Conservation (phyloP, 2,113 vertebrate genomes). For the Ardeotis arabs region DNA sequence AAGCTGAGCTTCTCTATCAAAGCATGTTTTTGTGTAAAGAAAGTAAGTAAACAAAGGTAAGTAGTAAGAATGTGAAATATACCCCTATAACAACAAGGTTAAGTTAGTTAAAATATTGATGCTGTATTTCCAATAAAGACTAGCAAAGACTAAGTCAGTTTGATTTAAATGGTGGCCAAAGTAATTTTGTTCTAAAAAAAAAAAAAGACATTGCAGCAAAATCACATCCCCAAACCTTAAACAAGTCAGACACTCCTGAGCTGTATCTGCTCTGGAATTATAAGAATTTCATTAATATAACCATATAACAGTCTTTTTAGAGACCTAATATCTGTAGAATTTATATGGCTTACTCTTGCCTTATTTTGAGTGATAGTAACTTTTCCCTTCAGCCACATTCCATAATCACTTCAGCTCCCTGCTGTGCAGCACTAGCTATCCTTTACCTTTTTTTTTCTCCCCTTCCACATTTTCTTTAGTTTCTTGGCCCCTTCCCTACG, state of each 20-base stretch:
- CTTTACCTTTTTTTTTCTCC: background rate
- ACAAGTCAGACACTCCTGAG: background rate
- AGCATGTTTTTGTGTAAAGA: background rate
- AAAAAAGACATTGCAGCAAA: background rate
- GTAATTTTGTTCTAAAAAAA: background rate
- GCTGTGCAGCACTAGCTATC: background rate
- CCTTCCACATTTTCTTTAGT: background rate
- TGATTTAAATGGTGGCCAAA: background rate
- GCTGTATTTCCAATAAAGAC: background rate
- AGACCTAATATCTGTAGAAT: background rate
- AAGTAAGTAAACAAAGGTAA: background rate
- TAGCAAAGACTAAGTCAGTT: background rate
- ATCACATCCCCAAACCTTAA: background rate
- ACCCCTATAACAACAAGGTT: background rate
- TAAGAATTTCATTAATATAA: background rate
- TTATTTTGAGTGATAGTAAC: background rate
- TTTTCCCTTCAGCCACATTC: background rate
- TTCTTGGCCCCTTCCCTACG: background rate
- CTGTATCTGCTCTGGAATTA: background rate
- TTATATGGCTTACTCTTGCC: background rate
- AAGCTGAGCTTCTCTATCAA: conserved; percentile 1
- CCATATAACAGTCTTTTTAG: background rate
- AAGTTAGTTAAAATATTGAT: conserved; percentile 2
- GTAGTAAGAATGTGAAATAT: background rate
- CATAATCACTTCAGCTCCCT: background rate